These are phyloP conservation scores for Trachymyrmex septentrionalis DNA, from an alignment of 1,140 invertebrate species.

Conservation along the genomic window DNA sequence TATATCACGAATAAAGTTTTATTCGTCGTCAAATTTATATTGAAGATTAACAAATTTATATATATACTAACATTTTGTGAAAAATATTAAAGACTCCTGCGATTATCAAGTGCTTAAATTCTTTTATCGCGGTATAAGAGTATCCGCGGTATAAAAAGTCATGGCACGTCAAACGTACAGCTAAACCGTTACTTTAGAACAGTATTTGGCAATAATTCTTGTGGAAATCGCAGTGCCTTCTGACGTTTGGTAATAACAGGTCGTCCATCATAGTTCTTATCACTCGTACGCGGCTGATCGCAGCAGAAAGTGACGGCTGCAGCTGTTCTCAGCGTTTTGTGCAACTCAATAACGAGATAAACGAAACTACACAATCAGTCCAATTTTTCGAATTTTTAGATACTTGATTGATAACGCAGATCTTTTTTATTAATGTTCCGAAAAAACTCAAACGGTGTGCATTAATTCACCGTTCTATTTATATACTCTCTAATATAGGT, in stretches of 20 bases:
- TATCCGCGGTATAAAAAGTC: slow-evolving; percentile 22
- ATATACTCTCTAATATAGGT: not conserved
- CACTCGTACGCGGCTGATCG: slow-evolving; percentile 70
- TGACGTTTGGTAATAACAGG: slow-evolving; percentile 60
- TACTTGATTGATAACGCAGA: not conserved
- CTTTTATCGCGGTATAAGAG: not conserved
- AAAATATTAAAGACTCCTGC: not conserved
- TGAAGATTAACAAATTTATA: slow-evolving; percentile 10
- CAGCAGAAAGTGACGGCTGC: slow-evolving; percentile 69
- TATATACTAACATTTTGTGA: not conserved
- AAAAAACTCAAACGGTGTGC: not conserved
- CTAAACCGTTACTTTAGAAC: slow-evolving; percentile 39
- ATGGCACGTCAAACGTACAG: slow-evolving; percentile 29
- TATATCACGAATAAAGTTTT: not conserved
- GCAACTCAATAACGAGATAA: slow-evolving; percentile 72
- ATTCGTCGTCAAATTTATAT: not conserved
- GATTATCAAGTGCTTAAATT: not conserved
- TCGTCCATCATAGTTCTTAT: slow-evolving; percentile 76
- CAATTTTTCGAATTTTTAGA: slow-evolving; percentile 38
- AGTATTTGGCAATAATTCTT: slow-evolving; percentile 66
- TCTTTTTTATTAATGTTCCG: not conserved
- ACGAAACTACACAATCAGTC: slow-evolving; percentile 61
- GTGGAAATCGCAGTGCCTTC: slow-evolving; percentile 37
- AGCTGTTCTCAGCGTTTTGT: slow-evolving; percentile 75
- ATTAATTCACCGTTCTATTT: not conserved